A percentile compares a stretch with the other conserved stretches of the same genome.
phyloP scores from a whole-genome alignment of 2,113 vertebrate genomes.

The Vireo altiloquus region DNA sequence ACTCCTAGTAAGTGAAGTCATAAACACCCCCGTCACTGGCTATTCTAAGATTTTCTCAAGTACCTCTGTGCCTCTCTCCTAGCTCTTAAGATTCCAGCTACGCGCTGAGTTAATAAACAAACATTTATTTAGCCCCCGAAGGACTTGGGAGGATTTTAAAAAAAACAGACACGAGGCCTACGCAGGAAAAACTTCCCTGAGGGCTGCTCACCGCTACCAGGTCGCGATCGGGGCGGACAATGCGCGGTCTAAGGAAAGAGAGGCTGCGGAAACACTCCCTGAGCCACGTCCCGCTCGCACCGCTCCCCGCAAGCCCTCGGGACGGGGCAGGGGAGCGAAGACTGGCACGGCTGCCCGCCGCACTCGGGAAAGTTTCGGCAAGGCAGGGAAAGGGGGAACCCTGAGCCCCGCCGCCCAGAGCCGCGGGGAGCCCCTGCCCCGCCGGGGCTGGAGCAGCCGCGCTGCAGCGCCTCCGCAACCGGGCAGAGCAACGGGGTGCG shows the following conservation, averaged over 20 bases:
- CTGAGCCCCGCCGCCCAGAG: background rate
- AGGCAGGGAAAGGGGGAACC: too few relatives aligned
- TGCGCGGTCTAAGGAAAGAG: background rate
- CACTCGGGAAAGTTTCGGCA: background rate
- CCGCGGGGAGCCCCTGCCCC: background rate
- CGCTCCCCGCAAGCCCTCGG: background rate
- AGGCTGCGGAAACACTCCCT: background rate
- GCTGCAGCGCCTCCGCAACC: background rate
- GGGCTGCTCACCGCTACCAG: background rate
- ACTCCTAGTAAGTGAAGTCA: background rate
- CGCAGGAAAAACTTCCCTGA: background rate
- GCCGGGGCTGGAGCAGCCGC: background rate
- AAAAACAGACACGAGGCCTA: background rate
- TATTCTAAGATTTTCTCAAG: background rate
- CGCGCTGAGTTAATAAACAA: background rate
- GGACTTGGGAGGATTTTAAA: background rate
- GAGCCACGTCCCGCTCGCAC: background rate
- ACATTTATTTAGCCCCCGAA: background rate
- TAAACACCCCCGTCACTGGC: background rate
- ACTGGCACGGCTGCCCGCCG: background rate
- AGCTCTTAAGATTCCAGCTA: background rate
- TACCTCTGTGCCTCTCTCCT: background rate
- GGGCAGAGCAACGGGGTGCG: background rate
- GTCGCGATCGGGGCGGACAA: background rate
- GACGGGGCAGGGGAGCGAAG: background rate